These are phyloP conservation scores for Gonocerus acuteangulatus DNA, from an alignment of 2,888 invertebrate species.

Conservation along the genomic window DNA sequence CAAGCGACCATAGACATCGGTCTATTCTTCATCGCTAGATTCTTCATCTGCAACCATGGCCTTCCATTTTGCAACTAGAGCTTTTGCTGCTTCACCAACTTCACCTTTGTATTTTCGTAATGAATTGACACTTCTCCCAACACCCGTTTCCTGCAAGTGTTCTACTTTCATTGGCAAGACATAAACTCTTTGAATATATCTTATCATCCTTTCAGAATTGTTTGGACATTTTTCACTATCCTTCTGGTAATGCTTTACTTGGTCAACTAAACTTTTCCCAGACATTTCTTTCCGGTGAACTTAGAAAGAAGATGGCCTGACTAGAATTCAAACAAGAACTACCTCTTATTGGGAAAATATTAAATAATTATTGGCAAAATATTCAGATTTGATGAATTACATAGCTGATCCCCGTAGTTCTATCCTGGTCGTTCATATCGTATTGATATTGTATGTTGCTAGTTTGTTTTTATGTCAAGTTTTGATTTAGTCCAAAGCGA, in stretches of 20 bases:
- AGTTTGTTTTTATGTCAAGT: too few relatives aligned
- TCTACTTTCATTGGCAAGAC: slow-evolving; percentile 68
- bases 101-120: slow-evolving; percentile 72
- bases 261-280: slow-evolving; percentile 45
- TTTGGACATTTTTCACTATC: slow-evolving; percentile 61
- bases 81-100: slow-evolving; percentile 72
- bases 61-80: slow-evolving; percentile 82
- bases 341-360: too few relatives aligned
- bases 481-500: too few relatives aligned
- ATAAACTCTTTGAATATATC: slow-evolving; percentile 67
- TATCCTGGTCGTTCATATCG: too few relatives aligned
- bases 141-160: slow-evolving; percentile 79
- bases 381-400: too few relatives aligned
- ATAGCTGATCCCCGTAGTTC: too few relatives aligned
- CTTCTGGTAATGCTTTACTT: slow-evolving; percentile 66
- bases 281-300: too few relatives aligned
- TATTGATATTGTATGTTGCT: too few relatives aligned
- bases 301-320: too few relatives aligned
- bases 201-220: slow-evolving; percentile 63
- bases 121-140: slow-evolving; percentile 82
- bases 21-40: slow-evolving; percentile 42
- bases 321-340: too few relatives aligned
- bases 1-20: too few relatives aligned
- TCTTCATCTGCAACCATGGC: slow-evolving; percentile 73
- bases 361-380: too few relatives aligned